phyloP scores from a whole-genome alignment of 2,888 invertebrate species.

The Heliconius aoede region DNA sequence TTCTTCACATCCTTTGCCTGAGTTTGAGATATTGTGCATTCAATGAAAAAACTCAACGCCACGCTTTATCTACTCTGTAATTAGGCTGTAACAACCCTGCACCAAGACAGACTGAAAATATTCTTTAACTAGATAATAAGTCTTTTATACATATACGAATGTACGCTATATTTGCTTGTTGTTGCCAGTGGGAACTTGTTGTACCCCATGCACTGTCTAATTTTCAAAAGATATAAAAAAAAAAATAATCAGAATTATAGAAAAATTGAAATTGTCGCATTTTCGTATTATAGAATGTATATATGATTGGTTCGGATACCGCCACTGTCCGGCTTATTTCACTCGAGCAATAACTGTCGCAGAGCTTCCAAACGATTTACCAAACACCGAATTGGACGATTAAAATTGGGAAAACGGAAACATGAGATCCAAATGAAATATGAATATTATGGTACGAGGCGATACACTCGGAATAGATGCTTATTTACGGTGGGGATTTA shows the following conservation, averaged over 20 bases:
- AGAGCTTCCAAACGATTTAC: slow-evolving; percentile 30
- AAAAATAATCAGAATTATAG: neutral
- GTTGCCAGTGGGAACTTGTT: too few species aligned
- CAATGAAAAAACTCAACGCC: too few species aligned
- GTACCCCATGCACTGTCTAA: too few species aligned
- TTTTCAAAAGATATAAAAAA: too few species aligned
- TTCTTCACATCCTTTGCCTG: too few species aligned
- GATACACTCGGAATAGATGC: slow-evolving; percentile 1
- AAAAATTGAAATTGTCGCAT: slow-evolving; percentile 2
- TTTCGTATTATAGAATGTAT: slow-evolving; percentile 20
- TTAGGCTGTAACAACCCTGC: too few species aligned
- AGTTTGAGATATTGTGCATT: too few species aligned
- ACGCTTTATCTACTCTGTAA: too few species aligned
- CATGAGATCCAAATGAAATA: slow-evolving; percentile 30
- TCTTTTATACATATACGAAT: too few species aligned
- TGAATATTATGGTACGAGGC: slow-evolving; percentile 14
- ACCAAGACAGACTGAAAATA: too few species aligned
- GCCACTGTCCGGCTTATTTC: slow-evolving; percentile 28
- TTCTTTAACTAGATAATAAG: too few species aligned
- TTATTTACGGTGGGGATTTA: neutral
- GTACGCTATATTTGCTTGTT: too few species aligned
- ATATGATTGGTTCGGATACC: slow-evolving; percentile 23
- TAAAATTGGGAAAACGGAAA: slow-evolving; percentile 28
- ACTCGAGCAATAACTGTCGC: slow-evolving; percentile 28
- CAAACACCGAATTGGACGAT: slow-evolving; percentile 30